Percentiles rank a stretch among this genome's conserved stretches.
phyloP scores from a whole-genome alignment of 2,797 vertebrate genomes.

The Syngnathus acus region DNA sequence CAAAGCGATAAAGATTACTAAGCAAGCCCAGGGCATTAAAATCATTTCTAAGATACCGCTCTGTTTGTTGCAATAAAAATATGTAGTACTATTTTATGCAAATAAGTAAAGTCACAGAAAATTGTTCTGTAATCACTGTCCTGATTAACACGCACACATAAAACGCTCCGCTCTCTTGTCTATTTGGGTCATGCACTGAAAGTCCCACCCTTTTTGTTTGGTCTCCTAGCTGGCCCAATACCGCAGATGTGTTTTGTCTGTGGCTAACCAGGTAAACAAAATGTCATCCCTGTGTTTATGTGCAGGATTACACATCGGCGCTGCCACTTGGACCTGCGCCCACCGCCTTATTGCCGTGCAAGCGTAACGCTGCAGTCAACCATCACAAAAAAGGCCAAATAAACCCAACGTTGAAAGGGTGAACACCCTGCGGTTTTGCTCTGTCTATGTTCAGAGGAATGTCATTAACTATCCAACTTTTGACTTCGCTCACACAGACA shows the following conservation, averaged over 20 bases:
- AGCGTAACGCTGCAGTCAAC: constrained; percentile 47
- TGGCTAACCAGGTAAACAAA: constrained; percentile 19
- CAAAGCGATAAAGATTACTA: no score
- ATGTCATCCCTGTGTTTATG: constrained; percentile 17
- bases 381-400: constrained; percentile 47
- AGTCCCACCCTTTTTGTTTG: constrained; percentile 15
- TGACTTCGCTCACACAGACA: constrained; percentile 1
- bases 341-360: constrained; percentile 32
- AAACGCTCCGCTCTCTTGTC: neutral
- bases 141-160: no score
- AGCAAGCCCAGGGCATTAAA: no score
- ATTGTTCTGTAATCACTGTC: no score
- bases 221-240: constrained; percentile 4
- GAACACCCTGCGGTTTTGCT: neutral
- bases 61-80: no score
- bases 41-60: no score
- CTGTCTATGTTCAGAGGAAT: neutral
- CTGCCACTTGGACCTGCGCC: constrained; percentile 9
- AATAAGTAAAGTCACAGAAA: no score
- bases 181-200: neutral
- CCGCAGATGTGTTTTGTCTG: constrained; percentile 21
- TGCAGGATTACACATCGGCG: constrained; percentile 25
- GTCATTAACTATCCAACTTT: constrained; percentile 13
- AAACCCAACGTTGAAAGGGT: constrained; percentile 2
- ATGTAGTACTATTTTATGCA: no score